These are phyloP conservation scores for Zootermopsis nevadensis DNA, from an alignment of 2,888 invertebrate species.

Conservation along the genomic window DNA sequence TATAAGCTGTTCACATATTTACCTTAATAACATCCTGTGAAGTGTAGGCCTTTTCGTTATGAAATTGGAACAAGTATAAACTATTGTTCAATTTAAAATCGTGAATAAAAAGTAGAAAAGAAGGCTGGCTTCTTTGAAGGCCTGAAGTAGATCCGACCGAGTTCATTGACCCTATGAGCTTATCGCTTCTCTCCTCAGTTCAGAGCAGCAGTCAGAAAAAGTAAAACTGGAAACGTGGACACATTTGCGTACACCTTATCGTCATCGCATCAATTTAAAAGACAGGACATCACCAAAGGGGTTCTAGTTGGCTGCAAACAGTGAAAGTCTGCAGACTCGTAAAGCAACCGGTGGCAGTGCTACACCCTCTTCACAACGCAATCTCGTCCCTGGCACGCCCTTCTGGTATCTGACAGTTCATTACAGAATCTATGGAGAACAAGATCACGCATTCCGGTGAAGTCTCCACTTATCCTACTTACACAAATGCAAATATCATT, in stretches of 20 bases:
- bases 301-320: background rate
- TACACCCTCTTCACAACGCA: slow-evolving; percentile 15
- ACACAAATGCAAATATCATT: no score
- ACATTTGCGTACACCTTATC: background rate
- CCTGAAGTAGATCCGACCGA: background rate
- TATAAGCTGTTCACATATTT: no score
- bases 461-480: no score
- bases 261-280: background rate
- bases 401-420: background rate
- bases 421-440: no score
- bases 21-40: no score
- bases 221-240: background rate
- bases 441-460: background rate
- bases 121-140: no score
- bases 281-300: background rate
- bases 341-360: slow-evolving; percentile 8
- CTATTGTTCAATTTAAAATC: no score
- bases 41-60: no score
- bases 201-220: background rate
- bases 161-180: background rate
- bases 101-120: no score
- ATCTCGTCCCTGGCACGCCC: background rate
- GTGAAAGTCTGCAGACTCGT: background rate
- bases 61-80: no score
- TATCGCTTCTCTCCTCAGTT: background rate